Evolutionary conservation across 2,797 vertebrate genomes (phyloP).

Genomic region (Synanceia verrucosa): DNA sequence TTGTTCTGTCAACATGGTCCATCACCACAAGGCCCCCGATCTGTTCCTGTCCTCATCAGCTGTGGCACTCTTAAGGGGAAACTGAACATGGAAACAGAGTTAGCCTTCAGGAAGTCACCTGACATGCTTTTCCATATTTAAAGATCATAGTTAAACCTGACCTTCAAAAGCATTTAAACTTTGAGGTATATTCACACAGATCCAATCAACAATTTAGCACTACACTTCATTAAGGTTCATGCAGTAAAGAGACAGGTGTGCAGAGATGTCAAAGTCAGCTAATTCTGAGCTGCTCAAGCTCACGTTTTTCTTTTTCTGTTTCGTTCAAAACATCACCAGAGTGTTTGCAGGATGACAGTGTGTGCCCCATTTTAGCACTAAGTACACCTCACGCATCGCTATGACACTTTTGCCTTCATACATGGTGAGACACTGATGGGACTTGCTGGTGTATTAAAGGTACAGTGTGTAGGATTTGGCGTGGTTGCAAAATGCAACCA

Average conservation of each 20-base stretch:
- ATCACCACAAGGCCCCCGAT: constrained; percentile 13
- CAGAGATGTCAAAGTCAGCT: no score
- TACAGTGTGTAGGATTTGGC: no score
- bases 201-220: no score
- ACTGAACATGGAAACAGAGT: neutral
- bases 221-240: no score
- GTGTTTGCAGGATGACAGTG: neutral
- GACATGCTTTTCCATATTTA: no score
- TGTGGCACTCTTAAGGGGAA: neutral
- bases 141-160: no score
- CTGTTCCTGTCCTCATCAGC: constrained; percentile 1
- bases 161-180: neutral
- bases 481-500: no score
- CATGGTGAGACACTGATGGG: neutral
- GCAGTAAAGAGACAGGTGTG: no score
- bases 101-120: neutral
- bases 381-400: neutral
- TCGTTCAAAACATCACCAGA: neutral
- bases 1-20: constrained; percentile 41
- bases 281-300: neutral
- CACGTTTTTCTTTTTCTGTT: neutral
- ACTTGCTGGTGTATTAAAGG: neutral
- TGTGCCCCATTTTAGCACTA: neutral
- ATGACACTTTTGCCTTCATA: neutral
- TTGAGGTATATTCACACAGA: neutral